Base-by-base conservation (phyloP, 2,113 vertebrate genomes). In the Megalops atlanticus region DNA sequence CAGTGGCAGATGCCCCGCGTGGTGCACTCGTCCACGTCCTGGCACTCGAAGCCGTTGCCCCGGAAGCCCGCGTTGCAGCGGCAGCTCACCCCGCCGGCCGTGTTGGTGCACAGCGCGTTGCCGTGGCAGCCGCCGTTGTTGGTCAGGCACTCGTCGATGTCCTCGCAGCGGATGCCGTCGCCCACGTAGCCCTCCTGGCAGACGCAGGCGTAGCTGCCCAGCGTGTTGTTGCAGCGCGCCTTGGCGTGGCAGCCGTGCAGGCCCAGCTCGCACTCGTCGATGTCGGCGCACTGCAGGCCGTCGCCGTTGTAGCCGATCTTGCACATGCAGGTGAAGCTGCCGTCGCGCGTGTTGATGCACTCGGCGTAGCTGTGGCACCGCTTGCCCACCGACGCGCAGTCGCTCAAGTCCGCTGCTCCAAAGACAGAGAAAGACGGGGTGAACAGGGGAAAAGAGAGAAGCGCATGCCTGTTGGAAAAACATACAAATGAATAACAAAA, bases 51-150 rank as follows among this genome's bases (percentile, higher is more conserved):
- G 8, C 93, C 95, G 8, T 92, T 85, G 27, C 95, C 95, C 0
- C 0, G 78, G 43, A 94, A 95, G 21, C 95, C 95, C 0, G 0
- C n/a, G 82, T 68, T 87, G 79, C 95, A 96, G n/a, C 45, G 70
- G 78, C 95, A 96, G 1, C 21, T 80, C 69, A 91, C 84, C 10
- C 91, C 89, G 0, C 95, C 94, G 5, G 94, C 87, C 0, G 21
- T 78, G 84, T 96, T 95, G 1, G 84, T 90, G 84, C 95, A 96
- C 7, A 85, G 0, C 2, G 93, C 94, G 12, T 83, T 83, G 11
- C 33, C 5, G 74, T 94, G 91, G 81, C 95, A 96, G 7, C 89
- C 93, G 0, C 94, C 95, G 5, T 96, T 95, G 21, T 88, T 73
- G 15, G 71, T 86, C 80, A 84, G 80, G 81, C 95, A 96, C 74